Evolutionary conservation across 1,140 invertebrate species (phyloP), one percentile per base, ranked within the genome.

Genomic region (Bombus turneri): DNA sequence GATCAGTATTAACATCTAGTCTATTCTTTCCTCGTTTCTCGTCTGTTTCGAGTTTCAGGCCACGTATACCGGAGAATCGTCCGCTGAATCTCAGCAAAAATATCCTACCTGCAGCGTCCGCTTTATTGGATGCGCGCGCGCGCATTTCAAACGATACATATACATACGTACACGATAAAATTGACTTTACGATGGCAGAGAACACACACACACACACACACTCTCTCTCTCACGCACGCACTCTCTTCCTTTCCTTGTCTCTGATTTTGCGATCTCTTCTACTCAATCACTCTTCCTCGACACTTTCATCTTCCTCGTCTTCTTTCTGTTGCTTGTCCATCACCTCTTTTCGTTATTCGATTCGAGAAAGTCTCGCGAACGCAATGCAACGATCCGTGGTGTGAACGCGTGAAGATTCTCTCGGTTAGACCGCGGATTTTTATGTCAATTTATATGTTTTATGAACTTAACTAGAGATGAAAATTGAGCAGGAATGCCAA

Each of bases 311-410:
- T 47, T 22, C 9, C 3, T 66, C 28, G 74, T 3, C 12, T 28
- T 81, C 37, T 59, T 6, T 34, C 34, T 37, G 47, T 34, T 37
- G 9, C 25, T 25, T 34, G 31, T 39, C 22, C 47, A 15, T 34
- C 28, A 34, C 13, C 47, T 53, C 34, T 10, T 12, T 39, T 41
- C 73, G 57, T 57, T 59, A 39, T 66, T 47, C 62, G 68, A 82
- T 89, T 77, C 83, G 87, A 86, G 88, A 89, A 88, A 86, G 80
- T 89, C 87, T 88, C 88, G 66, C 53, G 39, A 87, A 59, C 37
- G 77, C 43, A 79, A 89, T 47, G 66, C 77, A 76, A 83, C 62
- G 68, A 72, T 85, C n/a, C 39, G 69, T 43, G 13, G 13, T 62
- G 39, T 34, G 80, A 43, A 81, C 80, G 53, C 80, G 39, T 59